phyloP scores from a whole-genome alignment of 2,888 invertebrate species.

The Crematogaster levior region DNA sequence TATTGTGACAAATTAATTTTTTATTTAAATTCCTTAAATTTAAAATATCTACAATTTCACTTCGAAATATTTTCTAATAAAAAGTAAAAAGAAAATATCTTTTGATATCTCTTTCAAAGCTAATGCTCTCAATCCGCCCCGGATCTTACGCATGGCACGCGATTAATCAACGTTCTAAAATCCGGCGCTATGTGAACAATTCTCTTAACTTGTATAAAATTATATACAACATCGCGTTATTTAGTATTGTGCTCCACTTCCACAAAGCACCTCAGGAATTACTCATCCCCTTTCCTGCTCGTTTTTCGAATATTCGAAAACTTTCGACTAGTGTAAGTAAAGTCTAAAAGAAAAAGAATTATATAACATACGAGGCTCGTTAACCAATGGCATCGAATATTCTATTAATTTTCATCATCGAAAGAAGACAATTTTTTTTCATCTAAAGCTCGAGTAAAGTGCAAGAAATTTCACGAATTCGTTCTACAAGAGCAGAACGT shows the following conservation, averaged over 20 bases:
- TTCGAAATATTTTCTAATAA: not conserved
- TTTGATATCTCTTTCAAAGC: not conserved
- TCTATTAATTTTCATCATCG: constrained; percentile 29
- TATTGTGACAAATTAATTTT: not conserved
- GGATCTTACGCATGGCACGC: constrained; percentile 78
- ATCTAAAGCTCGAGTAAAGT: constrained; percentile 32
- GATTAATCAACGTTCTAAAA: constrained; percentile 59
- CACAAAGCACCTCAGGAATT: constrained; percentile 52
- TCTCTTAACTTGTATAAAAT: constrained; percentile 78
- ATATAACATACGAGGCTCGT: constrained; percentile 58
- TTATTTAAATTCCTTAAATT: not conserved
- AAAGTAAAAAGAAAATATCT: not conserved
- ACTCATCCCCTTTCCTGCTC: constrained; percentile 13
- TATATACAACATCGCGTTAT: constrained; percentile 74
- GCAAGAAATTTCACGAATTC: constrained; percentile 30
- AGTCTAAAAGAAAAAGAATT: constrained; percentile 56
- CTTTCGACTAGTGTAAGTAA: constrained; percentile 70
- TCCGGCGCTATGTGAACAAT: constrained; percentile 66
- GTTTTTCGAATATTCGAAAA: constrained; percentile 51
- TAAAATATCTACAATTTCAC: not conserved
- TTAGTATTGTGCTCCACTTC: constrained; percentile 68
- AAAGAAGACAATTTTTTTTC: constrained; percentile 14
- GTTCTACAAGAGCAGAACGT: constrained; percentile 9
- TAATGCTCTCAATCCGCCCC: constrained; percentile 26
- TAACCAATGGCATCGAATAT: constrained; percentile 48